Percentiles rank a stretch among this genome's conserved stretches.
These are phyloP conservation scores for Macrophya annulata DNA, from an alignment of 2,888 invertebrate genomes.

Conservation along the genomic window DNA sequence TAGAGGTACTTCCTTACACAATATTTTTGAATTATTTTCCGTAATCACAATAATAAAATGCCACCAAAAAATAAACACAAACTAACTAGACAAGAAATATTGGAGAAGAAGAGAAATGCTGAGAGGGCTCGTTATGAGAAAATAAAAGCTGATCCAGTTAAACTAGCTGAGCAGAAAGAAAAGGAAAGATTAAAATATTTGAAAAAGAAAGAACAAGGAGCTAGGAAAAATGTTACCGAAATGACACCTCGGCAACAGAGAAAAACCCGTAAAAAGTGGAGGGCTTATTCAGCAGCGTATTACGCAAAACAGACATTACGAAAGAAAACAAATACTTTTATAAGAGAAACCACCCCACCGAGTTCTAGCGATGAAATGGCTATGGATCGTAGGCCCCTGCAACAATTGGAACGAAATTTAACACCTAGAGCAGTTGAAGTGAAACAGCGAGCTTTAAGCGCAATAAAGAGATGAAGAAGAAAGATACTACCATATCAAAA, in stretches of 20 bases:
- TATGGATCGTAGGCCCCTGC: neutral
- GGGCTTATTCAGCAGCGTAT: neutral
- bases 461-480: neutral
- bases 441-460: neutral
- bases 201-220: slow-evolving; percentile 23
- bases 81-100: slow-evolving; percentile 4
- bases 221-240: neutral
- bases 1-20: neutral
- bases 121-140: neutral
- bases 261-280: neutral
- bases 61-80: neutral
- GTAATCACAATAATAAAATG: neutral
- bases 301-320: neutral
- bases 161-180: slow-evolving; percentile 6
- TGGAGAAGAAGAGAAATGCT: slow-evolving; percentile 31
- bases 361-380: neutral
- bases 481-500: neutral
- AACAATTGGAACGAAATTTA: neutral
- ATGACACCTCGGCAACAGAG: neutral
- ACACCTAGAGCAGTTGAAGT: neutral
- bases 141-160: neutral
- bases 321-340: neutral
- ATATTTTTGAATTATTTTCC: neutral
- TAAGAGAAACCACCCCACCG: neutral
- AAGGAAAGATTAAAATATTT: slow-evolving; percentile 21